These are phyloP conservation scores for Panthera leo DNA, from an alignment of 2,113 vertebrate genomes.

Conservation along the genomic window DNA sequence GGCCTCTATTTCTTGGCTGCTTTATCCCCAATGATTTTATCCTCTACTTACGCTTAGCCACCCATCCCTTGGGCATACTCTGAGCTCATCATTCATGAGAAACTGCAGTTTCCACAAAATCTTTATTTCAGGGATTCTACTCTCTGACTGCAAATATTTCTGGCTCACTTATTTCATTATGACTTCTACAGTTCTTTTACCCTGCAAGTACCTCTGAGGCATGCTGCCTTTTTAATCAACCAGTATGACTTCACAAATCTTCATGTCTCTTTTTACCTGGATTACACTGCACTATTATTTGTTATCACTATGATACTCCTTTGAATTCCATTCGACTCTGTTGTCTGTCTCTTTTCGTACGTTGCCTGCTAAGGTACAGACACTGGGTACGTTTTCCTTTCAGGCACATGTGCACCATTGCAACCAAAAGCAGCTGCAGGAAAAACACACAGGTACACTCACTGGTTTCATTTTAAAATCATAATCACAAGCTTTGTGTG, in stretches of 20 bases:
- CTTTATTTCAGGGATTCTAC: neutral
- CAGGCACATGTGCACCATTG: neutral
- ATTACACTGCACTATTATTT: neutral
- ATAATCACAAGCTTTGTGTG: neutral
- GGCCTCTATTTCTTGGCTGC: neutral
- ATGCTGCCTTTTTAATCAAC: neutral
- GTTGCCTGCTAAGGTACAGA: neutral
- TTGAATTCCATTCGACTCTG: neutral
- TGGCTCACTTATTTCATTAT: neutral
- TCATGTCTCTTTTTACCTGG: neutral
- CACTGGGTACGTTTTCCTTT: neutral
- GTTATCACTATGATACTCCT: neutral
- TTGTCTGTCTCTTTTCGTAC: neutral
- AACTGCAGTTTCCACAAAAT: constrained; percentile 4
- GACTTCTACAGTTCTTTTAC: neutral
- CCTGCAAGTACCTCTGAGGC: neutral
- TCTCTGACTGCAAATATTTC: neutral
- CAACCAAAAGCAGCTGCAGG: neutral
- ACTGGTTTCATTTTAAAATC: neutral
- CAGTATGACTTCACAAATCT: neutral
- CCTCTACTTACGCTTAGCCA: neutral
- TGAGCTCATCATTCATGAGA: neutral
- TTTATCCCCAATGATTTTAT: neutral
- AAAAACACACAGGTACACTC: neutral
- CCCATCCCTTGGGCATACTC: neutral